phyloP scores from a whole-genome alignment of 2,888 invertebrate species.

The Elegia similella region DNA sequence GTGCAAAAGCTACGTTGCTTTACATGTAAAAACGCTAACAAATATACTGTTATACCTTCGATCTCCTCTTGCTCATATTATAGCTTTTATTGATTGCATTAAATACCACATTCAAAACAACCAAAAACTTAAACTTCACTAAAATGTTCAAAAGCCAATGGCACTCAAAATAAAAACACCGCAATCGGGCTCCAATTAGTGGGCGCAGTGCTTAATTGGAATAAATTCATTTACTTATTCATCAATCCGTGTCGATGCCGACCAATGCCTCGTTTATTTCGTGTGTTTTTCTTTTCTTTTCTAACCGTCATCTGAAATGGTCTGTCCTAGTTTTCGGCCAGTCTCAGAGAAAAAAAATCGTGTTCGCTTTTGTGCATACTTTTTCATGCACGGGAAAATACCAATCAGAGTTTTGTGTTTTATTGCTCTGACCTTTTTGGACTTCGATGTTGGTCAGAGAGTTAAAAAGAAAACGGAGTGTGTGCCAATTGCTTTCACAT shows the following conservation, averaged over 20 bases:
- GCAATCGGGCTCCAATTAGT: slow-evolving; percentile 42
- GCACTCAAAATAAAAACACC: slow-evolving; percentile 21
- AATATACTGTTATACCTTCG: too few relatives aligned
- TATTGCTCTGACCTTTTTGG: too few relatives aligned
- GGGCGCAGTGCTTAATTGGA: slow-evolving; percentile 47
- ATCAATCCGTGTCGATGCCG: slow-evolving; percentile 29
- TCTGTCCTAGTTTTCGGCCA: background rate
- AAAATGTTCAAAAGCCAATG: slow-evolving; percentile 1
- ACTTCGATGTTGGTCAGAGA: too few relatives aligned
- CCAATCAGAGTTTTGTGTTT: too few relatives aligned
- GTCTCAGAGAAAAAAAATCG: background rate
- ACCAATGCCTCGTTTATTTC: slow-evolving; percentile 2
- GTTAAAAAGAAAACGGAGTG: too few relatives aligned
- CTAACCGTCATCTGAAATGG: background rate
- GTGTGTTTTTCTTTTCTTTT: background rate
- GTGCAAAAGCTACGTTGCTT: too few relatives aligned
- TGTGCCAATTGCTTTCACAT: too few relatives aligned
- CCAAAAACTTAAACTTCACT: background rate
- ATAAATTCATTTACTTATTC: slow-evolving; percentile 50
- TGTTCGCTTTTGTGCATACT: too few relatives aligned
- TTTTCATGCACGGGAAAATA: too few relatives aligned
- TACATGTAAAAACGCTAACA: too few relatives aligned
- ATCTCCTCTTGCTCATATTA: too few relatives aligned
- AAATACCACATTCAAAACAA: background rate
- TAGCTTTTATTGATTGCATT: background rate